Conservation (phyloP, 2,113 vertebrate genomes). For the Pica pica region DNA sequence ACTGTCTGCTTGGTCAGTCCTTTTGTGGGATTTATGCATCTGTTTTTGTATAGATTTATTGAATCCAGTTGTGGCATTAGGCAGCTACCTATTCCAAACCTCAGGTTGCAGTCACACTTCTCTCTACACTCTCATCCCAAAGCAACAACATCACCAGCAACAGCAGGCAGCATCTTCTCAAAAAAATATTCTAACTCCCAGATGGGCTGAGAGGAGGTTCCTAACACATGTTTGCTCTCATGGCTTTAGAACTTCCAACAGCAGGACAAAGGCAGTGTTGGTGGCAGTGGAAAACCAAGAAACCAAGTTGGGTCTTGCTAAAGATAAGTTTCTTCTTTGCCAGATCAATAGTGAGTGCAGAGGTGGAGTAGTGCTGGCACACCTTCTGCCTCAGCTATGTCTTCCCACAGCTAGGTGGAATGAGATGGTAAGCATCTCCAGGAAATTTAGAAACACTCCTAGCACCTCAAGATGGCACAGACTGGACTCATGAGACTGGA, state of each 20-base stretch:
- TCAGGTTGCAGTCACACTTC: neutral
- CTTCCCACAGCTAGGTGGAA: neutral
- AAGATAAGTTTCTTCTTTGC: neutral
- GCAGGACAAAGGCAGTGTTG: neutral
- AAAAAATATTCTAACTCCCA: neutral
- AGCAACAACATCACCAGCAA: neutral
- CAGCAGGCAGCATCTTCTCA: neutral
- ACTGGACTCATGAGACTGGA: neutral
- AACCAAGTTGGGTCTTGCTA: neutral
- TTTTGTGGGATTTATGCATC: neutral
- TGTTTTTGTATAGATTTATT: neutral
- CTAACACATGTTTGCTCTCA: neutral
- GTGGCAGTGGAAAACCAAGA: neutral
- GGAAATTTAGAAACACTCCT: neutral
- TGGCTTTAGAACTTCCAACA: neutral
- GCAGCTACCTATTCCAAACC: neutral
- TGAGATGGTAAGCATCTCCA: neutral
- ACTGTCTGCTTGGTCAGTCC: neutral
- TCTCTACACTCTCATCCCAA: neutral
- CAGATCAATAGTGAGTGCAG: neutral
- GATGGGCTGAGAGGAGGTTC: neutral
- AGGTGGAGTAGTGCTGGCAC: neutral
- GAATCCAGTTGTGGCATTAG: fast-evolving
- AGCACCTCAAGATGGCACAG: neutral
- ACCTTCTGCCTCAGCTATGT: neutral